Evolutionary conservation across 2,797 vertebrate genomes (phyloP).

Genomic region (Onychomys arenicola): DNA sequence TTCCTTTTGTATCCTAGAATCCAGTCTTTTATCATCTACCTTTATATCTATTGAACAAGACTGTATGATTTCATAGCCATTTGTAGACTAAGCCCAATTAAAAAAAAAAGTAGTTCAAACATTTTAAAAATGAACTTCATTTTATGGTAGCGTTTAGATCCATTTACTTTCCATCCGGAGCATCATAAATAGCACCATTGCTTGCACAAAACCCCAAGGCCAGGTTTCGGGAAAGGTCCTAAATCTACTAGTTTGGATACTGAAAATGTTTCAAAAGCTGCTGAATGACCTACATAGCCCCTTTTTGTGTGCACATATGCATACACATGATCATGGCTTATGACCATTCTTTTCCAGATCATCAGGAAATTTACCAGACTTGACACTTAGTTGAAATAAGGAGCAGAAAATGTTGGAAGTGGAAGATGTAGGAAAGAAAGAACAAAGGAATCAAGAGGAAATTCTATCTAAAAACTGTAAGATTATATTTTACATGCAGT

Average conservation of each 20-base stretch:
- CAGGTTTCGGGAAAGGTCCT: conserved; percentile 28
- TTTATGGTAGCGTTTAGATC: background rate
- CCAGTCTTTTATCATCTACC: background rate
- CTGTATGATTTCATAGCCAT: conserved; percentile 58
- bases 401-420: conserved; percentile 35
- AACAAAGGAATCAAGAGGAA: conserved; percentile 24
- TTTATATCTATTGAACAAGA: conserved; percentile 59
- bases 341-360: conserved; percentile 51
- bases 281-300: conserved; percentile 53
- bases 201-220: conserved; percentile 51
- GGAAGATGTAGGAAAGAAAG: background rate
- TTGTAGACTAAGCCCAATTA: conserved; percentile 34
- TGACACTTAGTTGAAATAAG: conserved; percentile 54
- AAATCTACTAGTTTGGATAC: background rate
- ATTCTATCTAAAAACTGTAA: background rate
- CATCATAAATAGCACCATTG: conserved; percentile 52
- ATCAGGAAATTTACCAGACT: conserved; percentile 64
- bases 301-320: background rate
- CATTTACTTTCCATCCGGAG: conserved; percentile 64
- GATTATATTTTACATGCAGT: fast-evolving
- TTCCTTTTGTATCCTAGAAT: background rate
- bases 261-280: conserved; percentile 54
- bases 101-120: conserved; percentile 35
- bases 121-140: conserved; percentile 59
- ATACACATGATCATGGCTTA: conserved; percentile 27